Evolutionary conservation across 1,140 invertebrate species (phyloP).

Genomic region (Euwallacea fornicatus): DNA sequence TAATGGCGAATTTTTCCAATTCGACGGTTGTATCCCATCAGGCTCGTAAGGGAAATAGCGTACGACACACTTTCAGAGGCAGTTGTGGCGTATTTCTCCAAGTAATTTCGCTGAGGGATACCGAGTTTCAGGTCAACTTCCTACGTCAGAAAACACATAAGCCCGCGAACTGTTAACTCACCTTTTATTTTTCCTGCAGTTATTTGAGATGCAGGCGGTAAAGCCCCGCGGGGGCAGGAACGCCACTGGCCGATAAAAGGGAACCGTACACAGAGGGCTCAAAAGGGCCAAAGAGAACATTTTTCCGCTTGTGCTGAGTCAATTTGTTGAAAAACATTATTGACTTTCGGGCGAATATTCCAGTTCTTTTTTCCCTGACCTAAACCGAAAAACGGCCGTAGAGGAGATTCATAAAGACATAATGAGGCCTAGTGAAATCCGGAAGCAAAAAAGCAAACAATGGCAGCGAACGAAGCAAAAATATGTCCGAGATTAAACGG

Average conservation of each 20-base stretch:
- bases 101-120: too few species aligned
- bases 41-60: conserved; percentile 26
- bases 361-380: neutral
- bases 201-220: neutral
- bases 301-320: conserved; percentile 25
- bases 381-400: too few species aligned
- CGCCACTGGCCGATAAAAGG: conserved; percentile 8
- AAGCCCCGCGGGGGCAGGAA: neutral
- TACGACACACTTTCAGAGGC: conserved; percentile 1
- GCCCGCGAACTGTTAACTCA: too few species aligned
- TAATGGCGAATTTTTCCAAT: conserved; percentile 35
- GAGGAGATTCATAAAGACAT: too few species aligned
- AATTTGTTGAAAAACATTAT: conserved; percentile 12
- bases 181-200: too few species aligned
- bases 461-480: too few species aligned
- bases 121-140: too few species aligned
- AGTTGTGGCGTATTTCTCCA: conserved; percentile 9
- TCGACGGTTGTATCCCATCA: conserved; percentile 21
- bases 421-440: too few species aligned
- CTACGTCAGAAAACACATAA: too few species aligned
- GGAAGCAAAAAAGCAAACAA: too few species aligned
- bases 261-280: neutral
- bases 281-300: conserved; percentile 24
- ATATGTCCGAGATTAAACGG: too few species aligned
- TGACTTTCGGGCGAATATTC: conserved; percentile 13